Base-by-base conservation (phyloP, 30 jellyfish, hydroid and myxozoan genomes). In the Cassiopea andromeda region DNA sequence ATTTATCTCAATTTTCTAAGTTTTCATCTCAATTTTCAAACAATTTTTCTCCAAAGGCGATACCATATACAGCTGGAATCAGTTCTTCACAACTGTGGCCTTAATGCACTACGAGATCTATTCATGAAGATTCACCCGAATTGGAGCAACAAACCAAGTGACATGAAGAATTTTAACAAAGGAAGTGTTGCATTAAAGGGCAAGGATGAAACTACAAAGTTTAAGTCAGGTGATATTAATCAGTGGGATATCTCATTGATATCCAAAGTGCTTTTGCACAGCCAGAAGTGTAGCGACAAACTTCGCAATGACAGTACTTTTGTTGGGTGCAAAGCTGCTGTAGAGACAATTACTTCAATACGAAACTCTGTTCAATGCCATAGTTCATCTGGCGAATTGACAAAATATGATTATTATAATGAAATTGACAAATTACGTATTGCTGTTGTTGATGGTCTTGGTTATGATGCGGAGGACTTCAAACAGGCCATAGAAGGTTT, bases 401-500 rank as follows among this genome's bases (percentile, higher is more conserved):
- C 82, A 69, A 74, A 67, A 8, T 12, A 15, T 18, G 77, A 82
- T 15, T 82, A 43, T 44, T 2, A 66, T 19, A 44, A n/a, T 2
- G 12, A 7, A 5, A 45, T 82, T 15, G 12, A 13, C 2, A 58
- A 67, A 27, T 46, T 82, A 27, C 46, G 66, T n/a, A 7, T 27
- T 67, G 82, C 83, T 2, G 48, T 82, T 18, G 45, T 38, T n/a
- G 38, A 27, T 27, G 48, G 14, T 9, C 59, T 82, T 14, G 91
- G 91, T 2, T 68, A 43, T 14, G 43, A 27, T 46, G 45, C 9
- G 19, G 27, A 66, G 27, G 70, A 68, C 18, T 82, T 82, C 50
- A 46, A 69, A 49, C 9, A 72, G 12, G 49, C 91, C 6, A 17
- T 82, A 16, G 46, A 82, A 47, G 83, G 91, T 82, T 27, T 27